phyloP scores from a whole-genome alignment of 2,113 vertebrate species.

The Oryzias melastigma region DNA sequence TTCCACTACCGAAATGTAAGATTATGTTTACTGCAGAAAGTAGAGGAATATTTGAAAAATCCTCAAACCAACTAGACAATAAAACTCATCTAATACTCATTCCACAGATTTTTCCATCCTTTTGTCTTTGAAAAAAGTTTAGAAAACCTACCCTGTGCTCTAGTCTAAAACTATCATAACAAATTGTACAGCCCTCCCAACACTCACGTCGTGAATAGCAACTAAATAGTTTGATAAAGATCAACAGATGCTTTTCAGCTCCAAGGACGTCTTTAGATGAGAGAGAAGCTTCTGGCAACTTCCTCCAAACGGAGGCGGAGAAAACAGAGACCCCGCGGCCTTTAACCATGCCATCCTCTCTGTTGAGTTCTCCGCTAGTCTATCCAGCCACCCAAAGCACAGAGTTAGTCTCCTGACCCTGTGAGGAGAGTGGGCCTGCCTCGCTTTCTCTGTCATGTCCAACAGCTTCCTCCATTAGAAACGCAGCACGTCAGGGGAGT shows the following conservation, averaged over 20 bases:
- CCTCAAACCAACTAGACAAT: no score
- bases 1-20: no score
- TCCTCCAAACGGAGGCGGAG: slow-evolving; percentile 4
- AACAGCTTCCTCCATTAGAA: slow-evolving; percentile 29
- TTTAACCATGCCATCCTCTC: not conserved
- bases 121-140: no score
- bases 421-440: slow-evolving; percentile 4
- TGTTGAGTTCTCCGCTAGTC: slow-evolving; percentile 8
- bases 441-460: slow-evolving; percentile 10
- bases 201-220: no score
- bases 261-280: slow-evolving; percentile 21
- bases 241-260: not conserved
- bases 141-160: no score
- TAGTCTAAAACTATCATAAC: no score
- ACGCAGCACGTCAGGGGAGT: slow-evolving; percentile 27
- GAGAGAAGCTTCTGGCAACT: not conserved
- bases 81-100: no score
- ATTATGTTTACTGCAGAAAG: no score
- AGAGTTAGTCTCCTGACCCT: slow-evolving; percentile 17
- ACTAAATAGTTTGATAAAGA: not conserved
- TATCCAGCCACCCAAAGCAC: slow-evolving; percentile 2
- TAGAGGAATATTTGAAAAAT: no score
- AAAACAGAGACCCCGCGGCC: not conserved
- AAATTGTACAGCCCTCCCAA: no score
- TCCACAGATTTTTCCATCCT: no score